These are phyloP conservation scores for Centrocercus urophasianus DNA, from an alignment of 2,113 vertebrate genomes.

Conservation along the genomic window DNA sequence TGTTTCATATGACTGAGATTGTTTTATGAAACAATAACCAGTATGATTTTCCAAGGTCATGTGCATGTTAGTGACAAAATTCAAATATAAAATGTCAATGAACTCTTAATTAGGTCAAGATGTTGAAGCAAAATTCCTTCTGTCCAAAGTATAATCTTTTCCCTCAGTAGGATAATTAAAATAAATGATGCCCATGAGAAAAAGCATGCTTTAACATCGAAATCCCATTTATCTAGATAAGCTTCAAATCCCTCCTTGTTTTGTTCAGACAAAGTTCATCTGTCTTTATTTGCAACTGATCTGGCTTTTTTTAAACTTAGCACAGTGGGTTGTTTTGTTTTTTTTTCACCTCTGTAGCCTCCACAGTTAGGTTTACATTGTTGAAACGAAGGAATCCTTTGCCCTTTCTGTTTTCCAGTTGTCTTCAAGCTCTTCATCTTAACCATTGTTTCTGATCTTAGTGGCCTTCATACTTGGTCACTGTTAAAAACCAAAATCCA, in stretches of 20 bases:
- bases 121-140: constrained; percentile 59
- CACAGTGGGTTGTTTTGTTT: background rate
- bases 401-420: background rate
- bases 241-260: constrained; percentile 26
- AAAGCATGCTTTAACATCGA: constrained; percentile 29
- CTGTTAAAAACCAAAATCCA: background rate
- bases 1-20: background rate
- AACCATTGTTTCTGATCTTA: background rate
- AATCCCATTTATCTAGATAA: constrained; percentile 61
- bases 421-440: background rate
- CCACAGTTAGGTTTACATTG: background rate
- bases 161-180: constrained; percentile 55
- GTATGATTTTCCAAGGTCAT: constrained; percentile 49
- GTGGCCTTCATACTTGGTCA: background rate
- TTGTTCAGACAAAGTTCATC: constrained; percentile 32
- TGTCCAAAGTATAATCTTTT: constrained; percentile 14
- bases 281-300: constrained; percentile 43
- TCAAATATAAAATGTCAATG: constrained; percentile 64
- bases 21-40: constrained; percentile 59
- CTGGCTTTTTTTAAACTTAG: constrained; percentile 1
- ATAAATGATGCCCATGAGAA: constrained; percentile 58
- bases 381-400: background rate
- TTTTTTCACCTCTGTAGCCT: background rate
- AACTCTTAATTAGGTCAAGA: constrained; percentile 65
- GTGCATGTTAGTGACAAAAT: constrained; percentile 35